Conservation (phyloP, 2,797 vertebrate genomes). For the Dicrostonyx torquatus region DNA sequence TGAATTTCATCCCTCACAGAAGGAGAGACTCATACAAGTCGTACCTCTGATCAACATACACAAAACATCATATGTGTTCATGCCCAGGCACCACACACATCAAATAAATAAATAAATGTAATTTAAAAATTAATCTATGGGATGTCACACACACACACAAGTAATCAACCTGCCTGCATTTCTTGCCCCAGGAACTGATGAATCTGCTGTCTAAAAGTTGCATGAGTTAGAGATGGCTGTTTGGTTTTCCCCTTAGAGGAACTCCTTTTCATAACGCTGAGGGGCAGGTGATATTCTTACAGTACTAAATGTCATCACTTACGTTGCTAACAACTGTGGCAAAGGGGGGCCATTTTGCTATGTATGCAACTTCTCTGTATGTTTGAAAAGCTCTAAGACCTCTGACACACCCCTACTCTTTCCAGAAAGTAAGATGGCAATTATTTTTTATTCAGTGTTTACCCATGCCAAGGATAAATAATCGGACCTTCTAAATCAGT, state of each 20-base stretch:
- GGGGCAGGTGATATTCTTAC: background rate
- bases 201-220: conserved; percentile 31
- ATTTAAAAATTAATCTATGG: background rate
- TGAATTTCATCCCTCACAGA: background rate
- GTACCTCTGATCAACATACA: background rate
- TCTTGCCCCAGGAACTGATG: background rate
- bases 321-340: background rate
- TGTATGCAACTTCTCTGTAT: background rate
- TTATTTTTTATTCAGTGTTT: conserved; percentile 3
- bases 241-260: conserved; percentile 19
- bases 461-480: background rate
- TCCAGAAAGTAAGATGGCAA: background rate
- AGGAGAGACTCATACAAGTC: background rate
- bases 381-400: conserved; percentile 15
- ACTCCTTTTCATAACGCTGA: conserved; percentile 18
- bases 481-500: background rate
- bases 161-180: background rate
- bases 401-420: background rate
- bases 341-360: background rate
- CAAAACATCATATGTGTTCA: background rate
- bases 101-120: background rate
- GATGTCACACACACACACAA: background rate
- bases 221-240: background rate
- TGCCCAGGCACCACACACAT: too few species aligned
- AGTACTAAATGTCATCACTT: conserved; percentile 24